Evolutionary conservation across 2,888 invertebrate genomes (phyloP).

Genomic region (Creontiades dilutus): DNA sequence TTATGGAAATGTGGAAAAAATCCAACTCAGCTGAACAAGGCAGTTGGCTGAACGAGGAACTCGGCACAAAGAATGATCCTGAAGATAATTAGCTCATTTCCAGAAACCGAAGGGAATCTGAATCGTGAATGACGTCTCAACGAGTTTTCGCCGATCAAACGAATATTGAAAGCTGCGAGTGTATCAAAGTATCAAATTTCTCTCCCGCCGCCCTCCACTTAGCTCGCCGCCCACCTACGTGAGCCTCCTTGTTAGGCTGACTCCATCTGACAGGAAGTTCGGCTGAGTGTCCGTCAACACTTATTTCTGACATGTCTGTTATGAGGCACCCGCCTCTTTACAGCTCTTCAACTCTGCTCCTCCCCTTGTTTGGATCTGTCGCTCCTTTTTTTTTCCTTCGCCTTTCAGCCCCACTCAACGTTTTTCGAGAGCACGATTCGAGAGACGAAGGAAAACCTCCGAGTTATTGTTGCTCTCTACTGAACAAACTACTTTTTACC

Average conservation of each 20-base stretch:
- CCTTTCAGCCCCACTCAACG: conserved; percentile 37
- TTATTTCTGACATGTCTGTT: conserved; percentile 64
- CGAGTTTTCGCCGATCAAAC: background rate
- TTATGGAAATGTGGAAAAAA: too few species aligned
- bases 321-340: conserved; percentile 37
- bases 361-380: conserved; percentile 63
- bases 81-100: too few species aligned
- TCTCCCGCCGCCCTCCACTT: background rate
- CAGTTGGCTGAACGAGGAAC: too few species aligned
- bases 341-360: conserved; percentile 3
- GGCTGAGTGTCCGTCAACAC: conserved; percentile 66
- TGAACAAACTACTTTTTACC: conserved; percentile 2
- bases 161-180: background rate
- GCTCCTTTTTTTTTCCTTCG: conserved; percentile 40
- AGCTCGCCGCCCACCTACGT: conserved; percentile 19
- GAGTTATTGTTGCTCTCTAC: conserved; percentile 20
- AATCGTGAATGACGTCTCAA: background rate
- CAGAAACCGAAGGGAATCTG: background rate
- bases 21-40: too few species aligned
- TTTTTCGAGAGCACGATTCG: conserved; percentile 34
- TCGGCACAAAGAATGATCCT: too few species aligned
- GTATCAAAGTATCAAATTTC: conserved; percentile 2
- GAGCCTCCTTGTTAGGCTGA: conserved; percentile 49
- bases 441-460: conserved; percentile 10
- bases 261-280: conserved; percentile 62